phyloP scores from a whole-genome alignment of 2,113 vertebrate genomes.

The Maccullochella peelii region DNA sequence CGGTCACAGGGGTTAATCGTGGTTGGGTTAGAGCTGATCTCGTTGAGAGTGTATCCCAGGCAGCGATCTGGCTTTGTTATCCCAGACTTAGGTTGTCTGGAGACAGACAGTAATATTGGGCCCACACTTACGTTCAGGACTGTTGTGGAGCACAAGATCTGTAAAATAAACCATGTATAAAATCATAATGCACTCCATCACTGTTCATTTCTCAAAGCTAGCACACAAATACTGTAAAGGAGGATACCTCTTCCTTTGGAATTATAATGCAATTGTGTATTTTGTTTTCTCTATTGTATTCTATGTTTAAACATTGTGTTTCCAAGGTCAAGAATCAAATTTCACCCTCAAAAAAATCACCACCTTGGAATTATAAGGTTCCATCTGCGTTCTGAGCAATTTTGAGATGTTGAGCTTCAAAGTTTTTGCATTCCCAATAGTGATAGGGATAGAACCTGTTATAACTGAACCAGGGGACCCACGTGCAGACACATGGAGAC shows the following conservation, averaged over 20 bases:
- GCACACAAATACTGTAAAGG: not conserved
- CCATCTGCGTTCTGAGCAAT: too few species aligned
- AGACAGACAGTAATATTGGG: slow-evolving; percentile 5
- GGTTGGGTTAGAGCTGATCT: slow-evolving; percentile 21
- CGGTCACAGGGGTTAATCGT: slow-evolving; percentile 34
- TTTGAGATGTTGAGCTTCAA: too few species aligned
- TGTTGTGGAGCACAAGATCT: not conserved
- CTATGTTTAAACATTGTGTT: not conserved
- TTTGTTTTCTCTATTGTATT: not conserved
- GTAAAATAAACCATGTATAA: not conserved
- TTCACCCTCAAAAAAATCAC: too few species aligned
- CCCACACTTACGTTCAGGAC: not conserved
- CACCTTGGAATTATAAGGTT: too few species aligned
- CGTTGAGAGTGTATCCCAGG: not conserved
- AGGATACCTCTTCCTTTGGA: not conserved
- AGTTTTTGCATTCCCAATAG: too few species aligned
- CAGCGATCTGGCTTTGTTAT: slow-evolving; percentile 10
- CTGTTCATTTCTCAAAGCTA: not conserved
- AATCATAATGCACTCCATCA: not conserved
- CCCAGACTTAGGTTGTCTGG: not conserved
- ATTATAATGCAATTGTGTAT: not conserved
- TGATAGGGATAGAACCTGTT: too few species aligned
- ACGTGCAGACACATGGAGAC: too few species aligned
- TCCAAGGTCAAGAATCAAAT: not conserved
- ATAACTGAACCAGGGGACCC: too few species aligned